Percentiles rank a stretch among this genome's conserved stretches.
Evolutionary conservation across 2,113 vertebrate species (phyloP).

Genomic region (Pelmatolapia mariae): DNA sequence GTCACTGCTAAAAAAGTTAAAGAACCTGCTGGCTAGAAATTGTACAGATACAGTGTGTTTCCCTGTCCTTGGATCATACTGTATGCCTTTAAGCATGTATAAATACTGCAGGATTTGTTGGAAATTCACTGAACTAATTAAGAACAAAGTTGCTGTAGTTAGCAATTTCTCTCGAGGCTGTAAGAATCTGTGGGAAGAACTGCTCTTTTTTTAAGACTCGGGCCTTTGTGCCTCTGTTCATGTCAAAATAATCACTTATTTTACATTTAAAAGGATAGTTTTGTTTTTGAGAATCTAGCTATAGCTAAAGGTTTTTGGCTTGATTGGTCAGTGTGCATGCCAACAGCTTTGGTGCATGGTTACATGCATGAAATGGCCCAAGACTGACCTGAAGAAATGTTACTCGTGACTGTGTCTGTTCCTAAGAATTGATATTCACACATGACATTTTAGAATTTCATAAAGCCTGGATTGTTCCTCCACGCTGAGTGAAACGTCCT

Average conservation of each 20-base stretch:
- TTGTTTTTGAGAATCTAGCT: background rate
- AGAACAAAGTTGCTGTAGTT: constrained; percentile 48
- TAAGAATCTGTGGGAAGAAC: background rate
- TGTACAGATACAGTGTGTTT: constrained; percentile 8
- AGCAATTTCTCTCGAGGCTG: constrained; percentile 2
- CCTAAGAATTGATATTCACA: background rate
- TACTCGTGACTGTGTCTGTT: background rate
- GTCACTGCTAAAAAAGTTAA: constrained; percentile 4
- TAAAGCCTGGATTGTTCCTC: background rate
- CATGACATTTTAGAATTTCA: background rate
- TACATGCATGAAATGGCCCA: background rate
- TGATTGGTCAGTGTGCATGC: background rate
- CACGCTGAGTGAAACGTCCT: background rate
- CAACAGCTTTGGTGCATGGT: background rate
- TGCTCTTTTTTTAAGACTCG: background rate
- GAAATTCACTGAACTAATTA: constrained; percentile 53
- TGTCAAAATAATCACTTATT: background rate
- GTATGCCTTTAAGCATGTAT: constrained; percentile 38
- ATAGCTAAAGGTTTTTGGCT: background rate
- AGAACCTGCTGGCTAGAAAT: constrained; percentile 25
- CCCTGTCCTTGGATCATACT: constrained; percentile 11
- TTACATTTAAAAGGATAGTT: background rate
- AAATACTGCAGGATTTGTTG: constrained; percentile 34
- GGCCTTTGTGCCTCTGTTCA: background rate
- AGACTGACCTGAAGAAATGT: background rate